Conservation (phyloP, 2,797 vertebrate species). For the Gastrophryne carolinensis region DNA sequence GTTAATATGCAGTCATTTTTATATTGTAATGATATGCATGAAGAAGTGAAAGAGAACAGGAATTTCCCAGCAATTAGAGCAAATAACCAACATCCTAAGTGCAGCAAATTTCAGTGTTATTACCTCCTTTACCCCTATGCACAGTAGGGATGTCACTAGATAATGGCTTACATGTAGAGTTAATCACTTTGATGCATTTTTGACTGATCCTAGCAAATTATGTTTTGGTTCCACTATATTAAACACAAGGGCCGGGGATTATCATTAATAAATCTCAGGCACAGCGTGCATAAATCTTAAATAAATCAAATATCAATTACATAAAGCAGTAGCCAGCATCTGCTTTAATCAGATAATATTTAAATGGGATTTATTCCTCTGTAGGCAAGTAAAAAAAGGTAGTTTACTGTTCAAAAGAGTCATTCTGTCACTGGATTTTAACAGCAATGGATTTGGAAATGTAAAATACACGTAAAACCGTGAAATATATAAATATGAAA, state of each 20-base stretch:
- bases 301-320: slow-evolving; percentile 88
- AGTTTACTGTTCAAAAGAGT: slow-evolving; percentile 53
- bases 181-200: slow-evolving; percentile 87
- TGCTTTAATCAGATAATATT: slow-evolving; percentile 83
- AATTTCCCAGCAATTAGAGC: slow-evolving; percentile 72
- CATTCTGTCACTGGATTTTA: slow-evolving; percentile 55
- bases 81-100: slow-evolving; percentile 77
- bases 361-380: slow-evolving; percentile 77
- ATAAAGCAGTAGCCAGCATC: slow-evolving; percentile 82
- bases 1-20: not conserved
- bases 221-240: slow-evolving; percentile 83
- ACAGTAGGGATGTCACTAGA: slow-evolving; percentile 81
- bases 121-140: slow-evolving; percentile 78
- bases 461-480: too few relatives aligned
- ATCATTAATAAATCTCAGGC: slow-evolving; percentile 87
- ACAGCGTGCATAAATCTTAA: slow-evolving; percentile 86
- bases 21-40: slow-evolving; percentile 44
- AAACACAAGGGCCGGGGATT: slow-evolving; percentile 82
- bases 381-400: slow-evolving; percentile 67
- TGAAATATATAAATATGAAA: slow-evolving; percentile 33
- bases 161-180: slow-evolving; percentile 86
- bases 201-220: slow-evolving; percentile 84
- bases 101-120: slow-evolving; percentile 82
- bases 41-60: slow-evolving; percentile 67
- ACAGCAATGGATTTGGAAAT: slow-evolving; percentile 5